Conservation (phyloP, 1,140 invertebrate genomes). For the Caenorhabditis briggsae region DNA sequence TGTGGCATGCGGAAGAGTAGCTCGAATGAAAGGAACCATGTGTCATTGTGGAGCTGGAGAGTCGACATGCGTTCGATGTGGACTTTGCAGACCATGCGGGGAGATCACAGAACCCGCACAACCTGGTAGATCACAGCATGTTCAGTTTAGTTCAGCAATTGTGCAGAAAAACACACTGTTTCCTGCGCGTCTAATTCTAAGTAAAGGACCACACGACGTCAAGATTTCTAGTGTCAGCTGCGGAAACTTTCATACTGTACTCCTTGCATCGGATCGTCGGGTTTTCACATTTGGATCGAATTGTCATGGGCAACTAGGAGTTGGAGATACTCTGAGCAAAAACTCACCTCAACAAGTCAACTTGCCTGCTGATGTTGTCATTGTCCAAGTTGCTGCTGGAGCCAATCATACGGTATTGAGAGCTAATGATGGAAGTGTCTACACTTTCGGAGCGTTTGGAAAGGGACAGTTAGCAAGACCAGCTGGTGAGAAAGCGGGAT, state of each 20-base stretch:
- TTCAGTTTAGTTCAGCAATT: slow-evolving; percentile 67
- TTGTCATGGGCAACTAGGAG: slow-evolving; percentile 91
- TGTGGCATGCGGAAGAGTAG: slow-evolving; percentile 63
- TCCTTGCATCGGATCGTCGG: slow-evolving; percentile 80
- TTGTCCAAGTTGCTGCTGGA: slow-evolving; percentile 88
- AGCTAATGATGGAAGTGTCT: slow-evolving; percentile 90
- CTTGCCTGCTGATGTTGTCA: slow-evolving; percentile 81
- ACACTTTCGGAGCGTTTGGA: slow-evolving; percentile 92
- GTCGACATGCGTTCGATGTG: slow-evolving; percentile 91
- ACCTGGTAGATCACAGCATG: slow-evolving; percentile 66
- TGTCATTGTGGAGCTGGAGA: slow-evolving; percentile 96
- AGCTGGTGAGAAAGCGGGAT: slow-evolving; percentile 79
- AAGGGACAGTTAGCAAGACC: slow-evolving; percentile 89
- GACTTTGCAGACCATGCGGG: slow-evolving; percentile 89
- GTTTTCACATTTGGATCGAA: slow-evolving; percentile 90
- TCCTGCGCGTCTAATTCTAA: slow-evolving; percentile 53
- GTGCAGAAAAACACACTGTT: slow-evolving; percentile 64
- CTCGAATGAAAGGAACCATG: slow-evolving; percentile 78
- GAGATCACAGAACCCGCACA: slow-evolving; percentile 80
- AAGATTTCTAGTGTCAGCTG: slow-evolving; percentile 65
- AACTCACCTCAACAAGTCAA: slow-evolving; percentile 80
- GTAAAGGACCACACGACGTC: slow-evolving; percentile 44
- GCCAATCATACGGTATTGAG: slow-evolving; percentile 93
- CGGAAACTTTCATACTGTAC: slow-evolving; percentile 76
- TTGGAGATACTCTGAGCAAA: slow-evolving; percentile 83